A percentile compares a stretch with the other conserved stretches of the same genome.
phyloP scores from a whole-genome alignment of 1,140 invertebrate genomes.

The Bombus huntii region DNA sequence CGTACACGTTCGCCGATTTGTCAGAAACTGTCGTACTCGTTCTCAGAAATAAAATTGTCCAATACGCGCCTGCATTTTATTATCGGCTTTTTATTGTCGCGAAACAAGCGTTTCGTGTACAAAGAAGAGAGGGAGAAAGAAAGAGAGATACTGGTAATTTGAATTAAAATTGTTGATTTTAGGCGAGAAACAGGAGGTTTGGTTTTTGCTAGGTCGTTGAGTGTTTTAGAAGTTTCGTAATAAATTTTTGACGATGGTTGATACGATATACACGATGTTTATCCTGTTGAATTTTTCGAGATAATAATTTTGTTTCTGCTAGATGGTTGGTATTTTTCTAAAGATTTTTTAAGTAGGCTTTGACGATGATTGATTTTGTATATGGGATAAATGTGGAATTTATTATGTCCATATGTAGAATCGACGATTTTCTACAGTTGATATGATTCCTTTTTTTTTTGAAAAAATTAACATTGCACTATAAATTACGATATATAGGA shows the following conservation, averaged over 20 bases:
- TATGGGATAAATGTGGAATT: no score
- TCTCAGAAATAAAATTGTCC: slow-evolving; percentile 8
- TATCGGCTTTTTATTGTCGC: not conserved
- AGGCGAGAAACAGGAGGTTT: not conserved
- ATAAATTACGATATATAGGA: no score
- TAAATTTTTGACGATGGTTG: not conserved
- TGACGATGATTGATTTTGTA: not conserved
- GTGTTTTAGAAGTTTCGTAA: not conserved
- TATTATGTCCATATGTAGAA: not conserved
- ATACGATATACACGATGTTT: not conserved
- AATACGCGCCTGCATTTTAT: not conserved
- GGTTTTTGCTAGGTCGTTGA: not conserved
- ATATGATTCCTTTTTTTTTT: no score
- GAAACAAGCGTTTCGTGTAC: no score
- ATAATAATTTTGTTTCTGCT: no score
- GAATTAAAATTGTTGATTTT: not conserved
- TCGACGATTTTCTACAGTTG: no score
- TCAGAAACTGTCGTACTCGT: not conserved
- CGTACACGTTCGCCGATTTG: not conserved
- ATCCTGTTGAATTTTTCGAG: not conserved
- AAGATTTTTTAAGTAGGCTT: not conserved
- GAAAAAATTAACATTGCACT: no score
- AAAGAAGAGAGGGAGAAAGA: no score
- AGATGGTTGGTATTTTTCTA: no score
- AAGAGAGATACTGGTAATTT: no score